A percentile compares a stretch with the other conserved stretches of the same genome.
Conservation (phyloP, 2,797 vertebrate genomes). For the Phrynocephalus guinanensis region DNA sequence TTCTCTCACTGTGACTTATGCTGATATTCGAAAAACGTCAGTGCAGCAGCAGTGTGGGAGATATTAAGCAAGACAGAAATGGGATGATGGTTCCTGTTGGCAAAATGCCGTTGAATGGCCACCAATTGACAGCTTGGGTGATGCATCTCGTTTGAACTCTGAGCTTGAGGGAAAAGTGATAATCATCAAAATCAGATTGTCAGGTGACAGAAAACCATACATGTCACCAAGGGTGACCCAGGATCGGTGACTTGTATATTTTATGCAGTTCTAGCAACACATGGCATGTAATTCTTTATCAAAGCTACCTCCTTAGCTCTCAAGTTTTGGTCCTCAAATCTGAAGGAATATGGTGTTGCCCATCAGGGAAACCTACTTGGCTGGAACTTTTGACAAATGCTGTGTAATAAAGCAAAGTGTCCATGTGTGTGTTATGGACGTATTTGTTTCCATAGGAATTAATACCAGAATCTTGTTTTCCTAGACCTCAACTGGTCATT, state of each 20-base stretch:
- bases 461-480: constrained; percentile 53
- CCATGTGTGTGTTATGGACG: not conserved
- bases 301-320: no score
- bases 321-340: no score
- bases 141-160: not conserved
- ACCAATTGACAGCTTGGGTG: not conserved
- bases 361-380: constrained; percentile 15
- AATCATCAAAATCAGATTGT: not conserved
- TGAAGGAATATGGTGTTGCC: no score
- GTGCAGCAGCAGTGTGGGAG: not conserved
- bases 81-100: not conserved
- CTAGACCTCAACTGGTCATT: not conserved
- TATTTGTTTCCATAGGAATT: constrained; percentile 45
- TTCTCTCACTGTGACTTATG: constrained; percentile 72
- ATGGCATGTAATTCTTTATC: not conserved
- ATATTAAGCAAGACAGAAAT: constrained; percentile 49
- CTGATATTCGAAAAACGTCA: constrained; percentile 63
- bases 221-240: no score
- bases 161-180: not conserved
- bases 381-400: constrained; percentile 74
- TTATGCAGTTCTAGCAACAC: not conserved
- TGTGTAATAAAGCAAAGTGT: constrained; percentile 36
- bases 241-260: not conserved
- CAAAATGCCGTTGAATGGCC: constrained; percentile 6
- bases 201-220: not conserved